Conservation (phyloP, 2,797 vertebrate species). For the Pantherophis alleghaniensis region DNA sequence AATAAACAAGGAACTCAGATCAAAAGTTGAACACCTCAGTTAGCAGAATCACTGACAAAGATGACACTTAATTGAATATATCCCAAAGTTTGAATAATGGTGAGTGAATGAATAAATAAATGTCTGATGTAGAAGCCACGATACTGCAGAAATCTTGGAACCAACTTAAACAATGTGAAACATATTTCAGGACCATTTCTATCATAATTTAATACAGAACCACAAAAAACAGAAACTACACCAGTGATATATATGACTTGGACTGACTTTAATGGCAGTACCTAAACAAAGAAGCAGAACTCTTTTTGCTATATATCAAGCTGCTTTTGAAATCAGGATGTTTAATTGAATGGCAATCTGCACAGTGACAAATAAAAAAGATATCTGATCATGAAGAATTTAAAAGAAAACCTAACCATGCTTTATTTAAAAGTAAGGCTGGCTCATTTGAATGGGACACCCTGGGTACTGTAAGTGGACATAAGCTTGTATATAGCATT, state of each 20-base stretch:
- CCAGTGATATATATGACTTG: not conserved
- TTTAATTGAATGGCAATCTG: not conserved
- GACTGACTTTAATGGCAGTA: not conserved
- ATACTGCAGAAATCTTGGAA: not conserved
- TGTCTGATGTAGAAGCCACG: not conserved
- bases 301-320: not conserved
- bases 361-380: not conserved
- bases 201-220: not conserved
- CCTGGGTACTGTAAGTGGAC: not conserved
- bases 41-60: not conserved
- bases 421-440: not conserved
- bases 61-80: not conserved
- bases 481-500: not conserved
- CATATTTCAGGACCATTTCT: not conserved
- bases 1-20: not conserved
- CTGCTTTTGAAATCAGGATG: not conserved
- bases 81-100: not conserved
- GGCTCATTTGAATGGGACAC: not conserved
- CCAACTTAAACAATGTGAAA: not conserved
- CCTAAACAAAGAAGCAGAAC: not conserved
- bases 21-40: not conserved
- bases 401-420: not conserved
- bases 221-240: not conserved
- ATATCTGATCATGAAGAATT: not conserved
- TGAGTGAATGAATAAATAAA: not conserved